These are phyloP conservation scores for Bactericera cockerelli DNA, from an alignment of 1,140 invertebrate species.

Conservation along the genomic window DNA sequence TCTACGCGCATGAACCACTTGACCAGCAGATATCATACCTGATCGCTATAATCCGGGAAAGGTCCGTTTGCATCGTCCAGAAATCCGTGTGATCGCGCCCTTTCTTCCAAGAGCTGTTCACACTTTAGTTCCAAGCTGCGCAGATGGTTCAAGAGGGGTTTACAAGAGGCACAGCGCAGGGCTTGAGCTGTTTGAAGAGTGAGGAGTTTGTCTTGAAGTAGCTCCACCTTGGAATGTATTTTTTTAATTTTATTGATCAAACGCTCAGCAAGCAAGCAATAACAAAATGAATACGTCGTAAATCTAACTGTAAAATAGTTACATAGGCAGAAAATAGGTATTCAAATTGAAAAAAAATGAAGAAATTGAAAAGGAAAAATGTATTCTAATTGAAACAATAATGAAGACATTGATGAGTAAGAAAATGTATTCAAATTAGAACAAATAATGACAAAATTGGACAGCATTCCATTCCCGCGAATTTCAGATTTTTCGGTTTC, in stretches of 20 bases:
- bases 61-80: no score
- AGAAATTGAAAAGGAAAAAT: background rate
- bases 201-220: constrained; percentile 49
- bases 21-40: no score
- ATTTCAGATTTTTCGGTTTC: no score
- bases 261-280: background rate
- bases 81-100: constrained; percentile 29
- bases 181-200: constrained; percentile 48
- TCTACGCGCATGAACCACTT: no score
- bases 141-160: constrained; percentile 39
- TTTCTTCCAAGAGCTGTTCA: constrained; percentile 37
- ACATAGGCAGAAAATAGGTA: background rate
- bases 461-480: no score
- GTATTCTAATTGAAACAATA: background rate
- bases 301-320: no score
- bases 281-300: background rate
- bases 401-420: no score
- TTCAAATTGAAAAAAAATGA: background rate
- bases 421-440: no score
- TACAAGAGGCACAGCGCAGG: constrained; percentile 46
- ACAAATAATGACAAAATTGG: no score
- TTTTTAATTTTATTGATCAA: background rate
- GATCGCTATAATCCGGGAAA: no score
- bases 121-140: constrained; percentile 40
- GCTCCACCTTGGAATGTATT: constrained; percentile 39